Percentiles rank a stretch among this genome's conserved stretches.
Evolutionary conservation across 2,797 vertebrate genomes (phyloP).

Genomic region (Chaetodon trifasciatus): DNA sequence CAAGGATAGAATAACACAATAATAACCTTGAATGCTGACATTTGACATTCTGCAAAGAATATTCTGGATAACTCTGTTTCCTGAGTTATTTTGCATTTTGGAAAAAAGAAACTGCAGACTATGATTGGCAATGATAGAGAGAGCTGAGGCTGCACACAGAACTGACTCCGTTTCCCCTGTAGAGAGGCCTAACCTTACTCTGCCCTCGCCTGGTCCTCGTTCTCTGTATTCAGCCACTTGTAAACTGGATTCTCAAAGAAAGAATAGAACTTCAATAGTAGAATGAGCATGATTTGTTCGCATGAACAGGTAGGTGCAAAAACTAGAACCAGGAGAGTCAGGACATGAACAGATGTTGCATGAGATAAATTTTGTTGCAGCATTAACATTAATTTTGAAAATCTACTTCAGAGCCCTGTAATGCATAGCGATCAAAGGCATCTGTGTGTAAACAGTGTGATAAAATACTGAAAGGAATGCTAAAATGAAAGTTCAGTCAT

Average conservation of each 20-base stretch:
- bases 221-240: not conserved
- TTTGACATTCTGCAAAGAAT: slow-evolving; percentile 35
- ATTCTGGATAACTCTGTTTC: slow-evolving; percentile 43
- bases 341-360: not conserved
- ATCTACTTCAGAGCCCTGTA: not conserved
- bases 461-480: not conserved
- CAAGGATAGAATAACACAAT: slow-evolving; percentile 25
- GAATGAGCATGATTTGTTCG: not conserved
- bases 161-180: slow-evolving; percentile 51
- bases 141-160: slow-evolving; percentile 74
- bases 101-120: not conserved
- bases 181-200: slow-evolving; percentile 76
- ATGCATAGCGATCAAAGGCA: not conserved
- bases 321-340: not conserved
- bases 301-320: not conserved
- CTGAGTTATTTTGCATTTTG: slow-evolving; percentile 34
- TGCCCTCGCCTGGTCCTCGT: slow-evolving; percentile 39
- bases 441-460: not conserved
- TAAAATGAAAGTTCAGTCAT: not conserved
- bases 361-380: slow-evolving; percentile 67
- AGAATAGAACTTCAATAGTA: not conserved
- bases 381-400: slow-evolving; percentile 72
- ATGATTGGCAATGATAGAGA: slow-evolving; percentile 8
- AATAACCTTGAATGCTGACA: slow-evolving; percentile 24
- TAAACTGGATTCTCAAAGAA: not conserved